Conservation (phyloP, 2,888 invertebrate species). For the Xanthia togata region DNA sequence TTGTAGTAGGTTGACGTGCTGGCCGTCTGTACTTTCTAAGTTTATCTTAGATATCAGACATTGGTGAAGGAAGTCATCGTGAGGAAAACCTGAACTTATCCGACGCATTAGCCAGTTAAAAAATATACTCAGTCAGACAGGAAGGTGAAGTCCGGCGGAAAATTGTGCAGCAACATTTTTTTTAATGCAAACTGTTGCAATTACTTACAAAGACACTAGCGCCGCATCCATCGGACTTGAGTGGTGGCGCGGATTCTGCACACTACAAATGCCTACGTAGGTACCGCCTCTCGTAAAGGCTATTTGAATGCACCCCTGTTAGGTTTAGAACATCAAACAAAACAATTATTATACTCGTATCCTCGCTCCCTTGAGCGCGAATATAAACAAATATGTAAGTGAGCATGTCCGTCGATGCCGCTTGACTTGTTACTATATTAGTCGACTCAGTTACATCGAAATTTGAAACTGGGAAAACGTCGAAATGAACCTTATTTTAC, state of each 20-base stretch:
- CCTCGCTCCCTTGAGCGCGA: background rate
- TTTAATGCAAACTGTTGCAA: too few relatives aligned
- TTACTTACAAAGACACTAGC: too few relatives aligned
- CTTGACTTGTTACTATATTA: slow-evolving; percentile 21
- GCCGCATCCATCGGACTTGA: too few relatives aligned
- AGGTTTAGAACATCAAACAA: slow-evolving; percentile 9
- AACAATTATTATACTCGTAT: slow-evolving; percentile 9
- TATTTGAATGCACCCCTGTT: background rate
- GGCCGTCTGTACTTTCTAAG: background rate
- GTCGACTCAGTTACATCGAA: slow-evolving; percentile 40
- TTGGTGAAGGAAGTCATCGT: background rate
- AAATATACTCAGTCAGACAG: background rate
- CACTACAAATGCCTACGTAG: background rate
- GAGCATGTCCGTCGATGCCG: slow-evolving; percentile 18
- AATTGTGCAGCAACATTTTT: too few relatives aligned
- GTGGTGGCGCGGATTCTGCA: background rate
- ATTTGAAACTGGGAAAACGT: slow-evolving; percentile 38
- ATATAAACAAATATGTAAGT: slow-evolving; percentile 23
- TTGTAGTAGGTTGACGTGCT: too few relatives aligned
- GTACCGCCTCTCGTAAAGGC: background rate
- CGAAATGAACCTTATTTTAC: slow-evolving; percentile 28
- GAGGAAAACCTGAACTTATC: background rate
- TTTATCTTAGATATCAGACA: background rate
- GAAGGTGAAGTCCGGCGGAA: too few relatives aligned
- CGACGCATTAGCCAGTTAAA: background rate